A percentile compares a stretch with the other conserved stretches of the same genome.
Evolutionary conservation across 1,140 invertebrate species (phyloP).

Genomic region (Diploscapter pachys): DNA sequence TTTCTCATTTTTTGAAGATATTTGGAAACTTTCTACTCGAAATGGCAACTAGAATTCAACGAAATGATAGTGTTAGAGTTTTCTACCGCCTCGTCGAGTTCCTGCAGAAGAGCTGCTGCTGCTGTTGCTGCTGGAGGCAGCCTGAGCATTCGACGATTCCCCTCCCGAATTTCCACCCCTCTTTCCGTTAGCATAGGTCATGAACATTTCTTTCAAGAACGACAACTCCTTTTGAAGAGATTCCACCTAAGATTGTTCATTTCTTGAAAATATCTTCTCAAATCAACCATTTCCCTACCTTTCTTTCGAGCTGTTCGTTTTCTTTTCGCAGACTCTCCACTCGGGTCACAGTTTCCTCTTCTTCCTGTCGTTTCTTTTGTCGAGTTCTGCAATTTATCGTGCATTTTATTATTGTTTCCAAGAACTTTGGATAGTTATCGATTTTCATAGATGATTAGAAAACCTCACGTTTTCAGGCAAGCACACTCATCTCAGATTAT

Average conservation of each 20-base stretch:
- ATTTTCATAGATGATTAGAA: too few relatives aligned
- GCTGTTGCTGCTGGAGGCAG: slow-evolving; percentile 2
- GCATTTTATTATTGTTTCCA: too few relatives aligned
- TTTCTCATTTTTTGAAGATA: not conserved
- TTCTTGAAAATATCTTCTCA: slow-evolving; percentile 4
- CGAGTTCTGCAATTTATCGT: slow-evolving; percentile 28
- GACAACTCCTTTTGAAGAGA: slow-evolving; percentile 36
- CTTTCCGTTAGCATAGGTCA: slow-evolving; percentile 41
- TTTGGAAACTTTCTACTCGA: not conserved
- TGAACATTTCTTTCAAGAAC: slow-evolving; percentile 43
- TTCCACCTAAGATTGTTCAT: slow-evolving; percentile 23
- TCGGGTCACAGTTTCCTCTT: slow-evolving; percentile 31
- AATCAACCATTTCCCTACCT: slow-evolving; percentile 8
- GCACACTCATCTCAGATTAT: not conserved
- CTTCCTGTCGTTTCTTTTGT: slow-evolving; percentile 41
- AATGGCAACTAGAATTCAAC: slow-evolving; percentile 8
- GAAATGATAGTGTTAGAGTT: not conserved
- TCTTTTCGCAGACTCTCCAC: slow-evolving; percentile 36
- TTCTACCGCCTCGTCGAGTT: not conserved
- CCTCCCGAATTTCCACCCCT: slow-evolving; percentile 16
- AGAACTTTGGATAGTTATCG: too few relatives aligned
- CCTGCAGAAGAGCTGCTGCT: not conserved
- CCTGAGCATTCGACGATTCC: too few relatives aligned
- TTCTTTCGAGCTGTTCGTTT: slow-evolving; percentile 35
- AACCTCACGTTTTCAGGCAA: not conserved